Conservation (phyloP, 1,140 invertebrate genomes). For the Gyrodactylus bullatarudis region DNA sequence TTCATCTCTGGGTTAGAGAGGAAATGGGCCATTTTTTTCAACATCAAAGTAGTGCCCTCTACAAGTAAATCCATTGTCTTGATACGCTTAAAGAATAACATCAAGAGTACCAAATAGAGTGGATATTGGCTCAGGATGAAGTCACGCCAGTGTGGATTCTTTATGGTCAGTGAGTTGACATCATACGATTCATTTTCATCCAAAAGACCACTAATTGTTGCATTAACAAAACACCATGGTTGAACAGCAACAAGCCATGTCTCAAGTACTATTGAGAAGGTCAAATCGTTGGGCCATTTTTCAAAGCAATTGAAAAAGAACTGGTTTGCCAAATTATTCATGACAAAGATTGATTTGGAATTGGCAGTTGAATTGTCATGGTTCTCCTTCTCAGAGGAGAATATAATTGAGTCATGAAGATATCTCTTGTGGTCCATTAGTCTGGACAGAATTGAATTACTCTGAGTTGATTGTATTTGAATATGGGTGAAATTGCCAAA, state of each 20-base stretch:
- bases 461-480: neutral
- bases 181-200: neutral
- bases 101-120: neutral
- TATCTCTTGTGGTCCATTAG: neutral
- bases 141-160: neutral
- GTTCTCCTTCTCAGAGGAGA: neutral
- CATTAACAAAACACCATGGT: neutral
- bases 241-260: neutral
- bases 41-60: neutral
- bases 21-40: neutral
- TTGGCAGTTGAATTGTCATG: neutral
- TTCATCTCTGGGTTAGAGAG: neutral
- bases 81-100: neutral
- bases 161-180: neutral
- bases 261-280: neutral
- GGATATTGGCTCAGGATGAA: neutral
- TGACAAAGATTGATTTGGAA: neutral
- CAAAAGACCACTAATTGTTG: neutral
- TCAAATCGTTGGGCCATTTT: neutral
- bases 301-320: neutral
- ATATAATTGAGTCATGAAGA: neutral
- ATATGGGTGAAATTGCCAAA: neutral
- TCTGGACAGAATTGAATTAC: neutral
- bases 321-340: neutral
- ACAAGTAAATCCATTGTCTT: neutral